Conservation (phyloP, 2,113 vertebrate species). For the Ivindomyrus marchei region DNA sequence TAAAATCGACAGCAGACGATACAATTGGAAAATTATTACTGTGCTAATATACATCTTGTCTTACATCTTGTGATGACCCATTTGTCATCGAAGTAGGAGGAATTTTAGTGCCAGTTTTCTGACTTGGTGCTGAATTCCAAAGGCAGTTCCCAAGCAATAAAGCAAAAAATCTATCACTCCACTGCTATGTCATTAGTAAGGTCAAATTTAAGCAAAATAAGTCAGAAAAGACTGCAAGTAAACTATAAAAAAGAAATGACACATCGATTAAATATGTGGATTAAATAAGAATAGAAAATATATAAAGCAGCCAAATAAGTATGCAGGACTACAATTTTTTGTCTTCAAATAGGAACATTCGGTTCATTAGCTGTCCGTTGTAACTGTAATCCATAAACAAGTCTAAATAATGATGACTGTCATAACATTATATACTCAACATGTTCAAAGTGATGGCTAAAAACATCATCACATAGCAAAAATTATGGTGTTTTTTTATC, state of each 20-base stretch:
- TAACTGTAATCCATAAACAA: background rate
- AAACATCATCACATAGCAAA: background rate
- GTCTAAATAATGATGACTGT: background rate
- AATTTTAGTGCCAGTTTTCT: background rate
- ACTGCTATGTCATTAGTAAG: background rate
- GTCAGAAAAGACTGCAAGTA: background rate
- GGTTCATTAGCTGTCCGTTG: background rate
- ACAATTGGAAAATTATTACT: background rate
- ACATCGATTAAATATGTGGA: background rate
- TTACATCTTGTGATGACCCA: background rate
- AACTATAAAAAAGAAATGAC: background rate
- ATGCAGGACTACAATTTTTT: background rate
- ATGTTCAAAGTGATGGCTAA: background rate
- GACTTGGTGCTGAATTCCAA: background rate
- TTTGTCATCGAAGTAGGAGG: background rate
- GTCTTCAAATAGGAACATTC: background rate
- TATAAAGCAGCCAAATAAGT: background rate
- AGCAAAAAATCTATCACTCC: background rate
- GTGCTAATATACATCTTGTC: background rate
- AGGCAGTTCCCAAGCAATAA: background rate
- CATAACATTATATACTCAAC: background rate
- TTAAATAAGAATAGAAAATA: background rate
- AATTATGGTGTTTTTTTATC: background rate
- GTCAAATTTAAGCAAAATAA: background rate
- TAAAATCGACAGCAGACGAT: background rate